phyloP scores from a whole-genome alignment of 2,888 invertebrate genomes.

The Trichopria drosophilae region DNA sequence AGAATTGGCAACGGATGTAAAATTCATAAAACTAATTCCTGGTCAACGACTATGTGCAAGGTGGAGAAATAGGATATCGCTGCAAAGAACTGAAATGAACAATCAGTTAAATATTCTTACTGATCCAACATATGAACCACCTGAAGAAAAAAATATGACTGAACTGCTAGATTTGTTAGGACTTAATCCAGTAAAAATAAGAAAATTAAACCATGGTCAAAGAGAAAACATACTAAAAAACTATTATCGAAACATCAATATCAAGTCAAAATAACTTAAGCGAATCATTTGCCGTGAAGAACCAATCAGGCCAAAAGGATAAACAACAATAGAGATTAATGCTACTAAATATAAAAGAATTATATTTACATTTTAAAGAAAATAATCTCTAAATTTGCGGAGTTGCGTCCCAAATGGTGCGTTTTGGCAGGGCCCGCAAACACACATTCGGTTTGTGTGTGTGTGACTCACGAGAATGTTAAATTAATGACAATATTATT shows the following conservation, averaged over 20 bases:
- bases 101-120: neutral
- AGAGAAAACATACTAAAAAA: neutral
- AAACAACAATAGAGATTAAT: constrained; percentile 8
- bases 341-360: constrained; percentile 5
- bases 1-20: neutral
- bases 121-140: constrained; percentile 1
- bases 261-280: neutral
- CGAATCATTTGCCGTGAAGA: constrained; percentile 1
- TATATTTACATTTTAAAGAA: constrained; percentile 3
- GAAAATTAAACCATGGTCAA: no score
- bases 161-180: neutral
- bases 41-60: constrained; percentile 7
- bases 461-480: constrained; percentile 10
- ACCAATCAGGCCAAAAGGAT: neutral
- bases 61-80: neutral
- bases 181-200: neutral
- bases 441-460: constrained; percentile 8
- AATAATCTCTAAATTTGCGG: constrained; percentile 11
- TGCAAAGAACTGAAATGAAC: neutral
- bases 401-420: constrained; percentile 12
- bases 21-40: neutral
- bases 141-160: neutral
- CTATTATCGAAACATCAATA: neutral
- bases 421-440: constrained; percentile 4
- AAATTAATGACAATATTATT: constrained; percentile 4